These are phyloP conservation scores for Synergus japonicus DNA, from an alignment of 2,888 invertebrate genomes.

Conservation along the genomic window DNA sequence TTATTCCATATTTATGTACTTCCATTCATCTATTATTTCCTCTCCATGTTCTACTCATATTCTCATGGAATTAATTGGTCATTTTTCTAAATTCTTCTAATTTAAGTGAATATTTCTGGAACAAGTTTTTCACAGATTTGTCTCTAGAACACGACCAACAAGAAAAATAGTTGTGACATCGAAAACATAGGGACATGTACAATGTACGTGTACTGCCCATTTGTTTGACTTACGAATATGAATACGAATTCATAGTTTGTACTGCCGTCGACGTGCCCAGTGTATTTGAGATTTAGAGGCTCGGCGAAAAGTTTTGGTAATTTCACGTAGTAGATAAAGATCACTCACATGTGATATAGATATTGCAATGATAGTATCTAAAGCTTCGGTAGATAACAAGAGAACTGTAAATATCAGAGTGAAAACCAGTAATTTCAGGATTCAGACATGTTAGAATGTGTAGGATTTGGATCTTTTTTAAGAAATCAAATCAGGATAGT, in stretches of 20 bases:
- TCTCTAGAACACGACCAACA: background rate
- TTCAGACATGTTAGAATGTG: background rate
- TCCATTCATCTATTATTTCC: background rate
- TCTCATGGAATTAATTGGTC: background rate
- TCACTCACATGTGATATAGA: background rate
- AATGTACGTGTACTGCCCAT: conserved; percentile 18
- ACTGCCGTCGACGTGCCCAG: conserved; percentile 22
- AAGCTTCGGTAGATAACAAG: background rate
- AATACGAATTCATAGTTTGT: conserved; percentile 29
- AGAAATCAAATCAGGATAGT: background rate
- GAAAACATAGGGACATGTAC: conserved; percentile 9
- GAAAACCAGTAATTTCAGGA: background rate
- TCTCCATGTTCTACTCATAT: background rate
- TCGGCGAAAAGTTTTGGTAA: conserved; percentile 20
- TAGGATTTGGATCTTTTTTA: background rate
- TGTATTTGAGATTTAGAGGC: conserved; percentile 1
- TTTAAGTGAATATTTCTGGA: background rate
- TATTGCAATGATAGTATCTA: background rate
- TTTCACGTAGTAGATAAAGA: conserved; percentile 26
- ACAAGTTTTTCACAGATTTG: background rate
- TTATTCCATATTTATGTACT: background rate
- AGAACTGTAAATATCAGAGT: background rate
- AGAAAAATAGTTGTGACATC: background rate
- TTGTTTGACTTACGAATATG: conserved; percentile 36
- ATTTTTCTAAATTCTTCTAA: background rate